phyloP scores from a whole-genome alignment of 2,888 invertebrate genomes.

The Laothoe populi region DNA sequence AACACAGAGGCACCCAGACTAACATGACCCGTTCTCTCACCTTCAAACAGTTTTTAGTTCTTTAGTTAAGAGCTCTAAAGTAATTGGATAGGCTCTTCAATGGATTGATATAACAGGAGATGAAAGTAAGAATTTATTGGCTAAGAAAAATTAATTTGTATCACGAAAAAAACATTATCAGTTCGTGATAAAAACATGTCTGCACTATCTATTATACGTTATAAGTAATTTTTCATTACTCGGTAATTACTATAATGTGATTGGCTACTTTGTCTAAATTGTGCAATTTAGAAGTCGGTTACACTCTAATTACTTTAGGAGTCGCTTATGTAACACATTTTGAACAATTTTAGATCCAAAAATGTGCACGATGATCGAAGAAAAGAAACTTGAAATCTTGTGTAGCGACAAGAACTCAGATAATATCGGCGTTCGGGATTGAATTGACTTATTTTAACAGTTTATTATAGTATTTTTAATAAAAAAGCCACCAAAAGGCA shows the following conservation, averaged over 20 bases:
- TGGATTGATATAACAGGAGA: conserved; percentile 28
- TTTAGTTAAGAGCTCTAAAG: conserved; percentile 41
- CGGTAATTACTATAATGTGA: not conserved
- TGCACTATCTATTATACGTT: conserved; percentile 1
- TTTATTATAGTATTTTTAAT: not conserved
- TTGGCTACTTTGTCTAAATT: conserved; percentile 7
- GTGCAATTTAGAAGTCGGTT: not conserved
- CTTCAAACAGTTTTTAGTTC: conserved; percentile 34
- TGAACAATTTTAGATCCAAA: not conserved
- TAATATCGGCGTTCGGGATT: no score
- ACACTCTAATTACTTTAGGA: not conserved
- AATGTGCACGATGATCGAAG: no score
- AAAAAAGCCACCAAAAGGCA: not conserved
- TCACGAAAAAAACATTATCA: conserved; percentile 25
- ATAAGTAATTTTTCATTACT: conserved; percentile 3
- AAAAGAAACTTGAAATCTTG: no score
- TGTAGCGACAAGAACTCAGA: no score
- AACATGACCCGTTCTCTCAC: conserved; percentile 42
- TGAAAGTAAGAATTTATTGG: conserved; percentile 32
- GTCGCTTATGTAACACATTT: not conserved
- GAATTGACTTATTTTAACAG: not conserved
- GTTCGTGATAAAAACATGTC: not conserved
- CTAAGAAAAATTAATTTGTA: conserved; percentile 28
- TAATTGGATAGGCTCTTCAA: conserved; percentile 38
- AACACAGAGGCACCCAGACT: conserved; percentile 45